A percentile compares a stretch with the other conserved stretches of the same genome.
These are phyloP conservation scores for Stictocephala bisonia DNA, from an alignment of 2,888 invertebrate genomes.

Conservation along the genomic window DNA sequence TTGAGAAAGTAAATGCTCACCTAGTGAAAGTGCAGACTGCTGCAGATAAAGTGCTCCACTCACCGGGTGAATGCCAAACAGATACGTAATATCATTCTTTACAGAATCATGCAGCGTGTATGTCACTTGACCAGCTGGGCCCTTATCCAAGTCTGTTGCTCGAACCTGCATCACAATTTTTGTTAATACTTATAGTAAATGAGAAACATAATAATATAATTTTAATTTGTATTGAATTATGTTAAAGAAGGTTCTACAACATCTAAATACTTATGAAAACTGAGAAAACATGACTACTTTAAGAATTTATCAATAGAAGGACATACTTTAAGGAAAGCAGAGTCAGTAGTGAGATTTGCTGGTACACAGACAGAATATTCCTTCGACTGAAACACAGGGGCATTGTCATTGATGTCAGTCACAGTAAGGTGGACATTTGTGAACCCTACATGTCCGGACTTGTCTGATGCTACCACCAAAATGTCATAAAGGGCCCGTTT, in stretches of 20 bases:
- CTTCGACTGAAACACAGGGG: constrained; percentile 78
- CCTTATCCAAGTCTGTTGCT: constrained; percentile 83
- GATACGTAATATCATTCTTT: constrained; percentile 71
- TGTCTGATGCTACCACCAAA: constrained; percentile 84
- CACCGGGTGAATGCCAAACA: constrained; percentile 79
- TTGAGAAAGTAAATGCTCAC: too few relatives aligned
- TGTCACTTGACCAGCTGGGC: constrained; percentile 75
- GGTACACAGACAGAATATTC: constrained; percentile 81
- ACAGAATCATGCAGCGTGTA: constrained; percentile 83
- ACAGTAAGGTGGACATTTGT: constrained; percentile 82
- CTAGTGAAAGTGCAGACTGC: constrained; percentile 71
- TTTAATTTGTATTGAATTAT: too few relatives aligned
- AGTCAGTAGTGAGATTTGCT: constrained; percentile 69
- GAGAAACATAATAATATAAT: too few relatives aligned
- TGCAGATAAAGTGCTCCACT: constrained; percentile 80
- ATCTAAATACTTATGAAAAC: too few relatives aligned
- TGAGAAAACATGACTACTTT: too few relatives aligned
- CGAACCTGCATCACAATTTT: constrained; percentile 63
- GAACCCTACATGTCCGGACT: constrained; percentile 80
- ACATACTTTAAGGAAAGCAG: constrained; percentile 70
- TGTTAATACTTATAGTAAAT: too few relatives aligned
- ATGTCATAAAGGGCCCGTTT: constrained; percentile 75
- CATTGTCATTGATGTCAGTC: constrained; percentile 84
- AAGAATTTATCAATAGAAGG: too few relatives aligned
- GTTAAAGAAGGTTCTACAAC: too few relatives aligned